phyloP scores from a whole-genome alignment of 2,888 invertebrate species.

The Tribolium freemani region DNA sequence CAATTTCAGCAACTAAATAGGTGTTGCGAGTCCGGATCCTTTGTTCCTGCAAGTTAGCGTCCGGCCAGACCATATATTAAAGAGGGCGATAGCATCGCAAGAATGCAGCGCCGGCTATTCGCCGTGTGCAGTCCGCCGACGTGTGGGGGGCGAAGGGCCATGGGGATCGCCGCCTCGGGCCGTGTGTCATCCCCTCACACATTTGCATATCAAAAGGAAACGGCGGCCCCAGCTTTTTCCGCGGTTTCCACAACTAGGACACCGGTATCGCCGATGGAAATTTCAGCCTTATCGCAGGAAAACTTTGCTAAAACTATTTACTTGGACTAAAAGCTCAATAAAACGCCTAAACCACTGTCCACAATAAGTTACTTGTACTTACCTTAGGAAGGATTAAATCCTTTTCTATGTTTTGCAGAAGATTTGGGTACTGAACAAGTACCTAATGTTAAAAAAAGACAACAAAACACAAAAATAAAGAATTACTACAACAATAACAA shows the following conservation, averaged over 20 bases:
- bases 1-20: slow-evolving; percentile 54
- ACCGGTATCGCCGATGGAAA: background rate
- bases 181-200: slow-evolving; percentile 28
- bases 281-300: background rate
- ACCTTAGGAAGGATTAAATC: no score
- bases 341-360: no score
- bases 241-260: slow-evolving; percentile 1
- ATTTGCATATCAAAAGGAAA: slow-evolving; percentile 40
- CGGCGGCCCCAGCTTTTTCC: slow-evolving; percentile 22
- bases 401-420: no score
- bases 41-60: slow-evolving; percentile 54
- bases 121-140: slow-evolving; percentile 41
- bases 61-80: slow-evolving; percentile 59
- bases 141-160: slow-evolving; percentile 36
- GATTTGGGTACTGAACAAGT: no score
- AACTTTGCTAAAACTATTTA: no score
- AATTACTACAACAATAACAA: no score
- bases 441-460: no score
- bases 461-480: no score
- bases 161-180: slow-evolving; percentile 33
- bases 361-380: no score
- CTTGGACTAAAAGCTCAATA: no score
- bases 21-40: slow-evolving; percentile 53
- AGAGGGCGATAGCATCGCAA: slow-evolving; percentile 61
- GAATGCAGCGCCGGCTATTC: slow-evolving; percentile 58